Base-by-base conservation (phyloP, 2,113 vertebrate genomes). In the Lasiurus borealis region DNA sequence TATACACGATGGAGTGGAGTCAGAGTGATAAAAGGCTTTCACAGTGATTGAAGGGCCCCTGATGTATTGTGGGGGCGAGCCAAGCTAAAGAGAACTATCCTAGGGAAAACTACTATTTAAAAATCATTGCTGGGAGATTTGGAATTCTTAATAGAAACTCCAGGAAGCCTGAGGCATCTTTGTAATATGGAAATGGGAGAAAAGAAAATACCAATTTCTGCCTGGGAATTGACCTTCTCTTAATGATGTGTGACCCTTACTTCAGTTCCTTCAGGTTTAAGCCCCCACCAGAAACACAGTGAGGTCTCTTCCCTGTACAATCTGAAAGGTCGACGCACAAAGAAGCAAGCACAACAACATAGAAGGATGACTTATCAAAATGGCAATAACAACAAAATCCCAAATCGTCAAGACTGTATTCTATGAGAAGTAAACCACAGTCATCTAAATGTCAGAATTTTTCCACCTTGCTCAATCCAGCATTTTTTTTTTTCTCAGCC, bases 121-220 rank as follows among this genome's bases (percentile, higher is more conserved):
- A 91, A 96, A 91, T 76, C 68, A 93, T 83, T 91, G 78, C 59
- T 31, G 77, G n/a, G 44, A 84, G 36, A 90, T 94, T 95, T 90
- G 76, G 48, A 95, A 97, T 91, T 95, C 83, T 97, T 96, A 95
- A 86, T 54, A 92, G 57, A 69, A 96, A 96, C 27, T 83, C 69
- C n/a, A 59, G 25, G 82, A 90, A 85, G 78, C 54, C 77, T 36
- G 46, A 88, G 34, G 85, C 73, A 85, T 92, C 77, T 90, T 85
- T 89, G 34, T 85, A 86, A 90, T 85, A 87, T 93, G 48, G 73
- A 93, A 87, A 95, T 66, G 25, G 71, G 31, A 87, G 23, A 69
- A 64, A 87, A 82, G 78, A 90, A 95, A 80, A 80, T 62, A 80
- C 82, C 54, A 83, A 1, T 91, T 90, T 88, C 46, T 95, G 59